A percentile compares a stretch with the other conserved stretches of the same genome.
Evolutionary conservation across 2,797 vertebrate genomes (phyloP).

Genomic region (Pyrocephalus nanus): DNA sequence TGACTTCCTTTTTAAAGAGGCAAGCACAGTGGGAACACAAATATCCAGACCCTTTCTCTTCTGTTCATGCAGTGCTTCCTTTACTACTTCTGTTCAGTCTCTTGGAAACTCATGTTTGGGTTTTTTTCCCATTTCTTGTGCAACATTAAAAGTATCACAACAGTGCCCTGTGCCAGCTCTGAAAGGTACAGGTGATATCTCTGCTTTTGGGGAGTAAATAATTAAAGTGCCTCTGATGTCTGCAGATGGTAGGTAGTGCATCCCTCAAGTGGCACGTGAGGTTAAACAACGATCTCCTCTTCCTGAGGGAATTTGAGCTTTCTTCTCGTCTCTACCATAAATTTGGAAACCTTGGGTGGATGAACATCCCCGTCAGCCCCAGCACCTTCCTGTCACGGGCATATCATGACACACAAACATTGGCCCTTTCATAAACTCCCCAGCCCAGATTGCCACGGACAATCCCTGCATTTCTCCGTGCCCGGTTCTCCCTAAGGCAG

Average conservation of each 20-base stretch:
- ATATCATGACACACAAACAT: rapidly evolving
- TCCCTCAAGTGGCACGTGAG: not conserved
- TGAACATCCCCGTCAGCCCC: not conserved
- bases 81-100: not conserved
- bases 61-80: not conserved
- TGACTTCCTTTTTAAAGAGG: not conserved
- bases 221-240: not conserved
- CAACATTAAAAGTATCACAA: not conserved
- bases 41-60: not conserved
- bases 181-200: not conserved
- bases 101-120: not conserved
- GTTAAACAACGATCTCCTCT: not conserved
- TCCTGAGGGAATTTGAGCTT: not conserved
- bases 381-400: not conserved
- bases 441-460: not conserved
- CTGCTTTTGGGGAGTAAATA: not conserved
- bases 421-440: not conserved
- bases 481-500: not conserved
- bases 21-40: not conserved
- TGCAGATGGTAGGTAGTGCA: not conserved
- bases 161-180: not conserved
- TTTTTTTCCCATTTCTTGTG: not conserved
- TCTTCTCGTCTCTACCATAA: not conserved
- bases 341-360: not conserved
- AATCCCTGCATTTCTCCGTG: rapidly evolving